Conservation (phyloP, 2,888 invertebrate species). For the Sinhomidia bicolor region DNA sequence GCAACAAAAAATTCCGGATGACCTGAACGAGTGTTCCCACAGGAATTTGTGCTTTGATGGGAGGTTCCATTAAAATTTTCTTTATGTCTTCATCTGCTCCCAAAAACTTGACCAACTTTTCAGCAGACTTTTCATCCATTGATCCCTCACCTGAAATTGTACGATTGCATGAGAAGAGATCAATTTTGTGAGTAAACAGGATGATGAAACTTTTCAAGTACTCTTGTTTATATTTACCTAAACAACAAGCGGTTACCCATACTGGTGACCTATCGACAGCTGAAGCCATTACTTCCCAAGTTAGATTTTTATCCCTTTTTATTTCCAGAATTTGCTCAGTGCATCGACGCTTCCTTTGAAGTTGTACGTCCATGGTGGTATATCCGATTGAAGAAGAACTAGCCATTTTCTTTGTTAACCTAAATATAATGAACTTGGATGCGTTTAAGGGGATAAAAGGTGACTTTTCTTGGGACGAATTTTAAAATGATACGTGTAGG, state of each 20-base stretch:
- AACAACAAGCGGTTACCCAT: constrained; percentile 74
- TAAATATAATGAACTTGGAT: neutral
- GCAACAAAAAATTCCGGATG: no score
- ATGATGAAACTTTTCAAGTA: neutral
- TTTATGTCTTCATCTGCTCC: constrained; percentile 52
- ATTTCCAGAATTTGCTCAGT: constrained; percentile 72
- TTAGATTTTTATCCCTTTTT: constrained; percentile 71
- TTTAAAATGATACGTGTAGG: no score
- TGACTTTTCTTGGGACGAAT: no score
- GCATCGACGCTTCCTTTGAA: constrained; percentile 60
- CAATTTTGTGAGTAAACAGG: no score
- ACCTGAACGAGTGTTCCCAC: constrained; percentile 64
- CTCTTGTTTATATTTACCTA: constrained; percentile 65
- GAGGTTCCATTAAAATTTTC: constrained; percentile 66
- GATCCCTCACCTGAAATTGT: constrained; percentile 76
- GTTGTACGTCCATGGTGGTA: constrained; percentile 52
- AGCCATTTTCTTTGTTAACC: neutral
- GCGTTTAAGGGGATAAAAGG: no score
- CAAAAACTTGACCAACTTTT: constrained; percentile 65
- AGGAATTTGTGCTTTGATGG: constrained; percentile 75
- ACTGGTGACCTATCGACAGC: constrained; percentile 76
- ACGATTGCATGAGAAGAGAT: no score
- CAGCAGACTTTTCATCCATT: constrained; percentile 68
- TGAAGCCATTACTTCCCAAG: constrained; percentile 77
- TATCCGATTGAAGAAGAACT: neutral